Conservation (phyloP, 2,113 vertebrate species). For the Catharus bicknelli region DNA sequence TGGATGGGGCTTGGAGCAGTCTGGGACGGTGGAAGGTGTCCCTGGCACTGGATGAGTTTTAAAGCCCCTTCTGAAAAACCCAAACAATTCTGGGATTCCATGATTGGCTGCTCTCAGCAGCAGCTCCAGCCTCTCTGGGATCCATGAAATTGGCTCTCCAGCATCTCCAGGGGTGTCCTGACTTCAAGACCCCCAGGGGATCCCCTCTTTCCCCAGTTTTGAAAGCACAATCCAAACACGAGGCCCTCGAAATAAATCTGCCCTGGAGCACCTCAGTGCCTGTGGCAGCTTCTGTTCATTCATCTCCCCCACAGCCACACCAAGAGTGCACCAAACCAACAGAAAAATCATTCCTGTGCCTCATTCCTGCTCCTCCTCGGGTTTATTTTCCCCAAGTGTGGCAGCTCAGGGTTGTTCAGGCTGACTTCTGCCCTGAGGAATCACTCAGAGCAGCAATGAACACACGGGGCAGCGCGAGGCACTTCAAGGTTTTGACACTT, state of each 20-base stretch:
- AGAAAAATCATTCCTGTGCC: neutral
- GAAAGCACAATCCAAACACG: neutral
- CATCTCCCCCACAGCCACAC: neutral
- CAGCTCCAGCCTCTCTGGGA: neutral
- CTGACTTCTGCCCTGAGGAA: neutral
- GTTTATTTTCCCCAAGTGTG: neutral
- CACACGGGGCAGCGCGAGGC: neutral
- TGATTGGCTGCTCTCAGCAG: neutral
- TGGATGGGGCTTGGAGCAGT: neutral
- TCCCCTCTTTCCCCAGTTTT: neutral
- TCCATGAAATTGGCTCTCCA: neutral
- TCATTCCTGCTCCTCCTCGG: neutral
- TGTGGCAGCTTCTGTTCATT: neutral
- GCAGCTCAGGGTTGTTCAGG: neutral
- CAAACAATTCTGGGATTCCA: neutral
- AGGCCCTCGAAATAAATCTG: neutral
- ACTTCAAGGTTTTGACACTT: neutral
- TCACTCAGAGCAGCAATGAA: neutral
- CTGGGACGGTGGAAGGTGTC: neutral
- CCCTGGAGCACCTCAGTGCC: neutral
- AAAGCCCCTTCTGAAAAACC: neutral
- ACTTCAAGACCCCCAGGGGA: neutral
- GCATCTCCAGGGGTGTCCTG: neutral
- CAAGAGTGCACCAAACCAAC: neutral
- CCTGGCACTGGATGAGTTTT: neutral